phyloP scores from a whole-genome alignment of 2,888 invertebrate species.

The Drosophila eohydei region DNA sequence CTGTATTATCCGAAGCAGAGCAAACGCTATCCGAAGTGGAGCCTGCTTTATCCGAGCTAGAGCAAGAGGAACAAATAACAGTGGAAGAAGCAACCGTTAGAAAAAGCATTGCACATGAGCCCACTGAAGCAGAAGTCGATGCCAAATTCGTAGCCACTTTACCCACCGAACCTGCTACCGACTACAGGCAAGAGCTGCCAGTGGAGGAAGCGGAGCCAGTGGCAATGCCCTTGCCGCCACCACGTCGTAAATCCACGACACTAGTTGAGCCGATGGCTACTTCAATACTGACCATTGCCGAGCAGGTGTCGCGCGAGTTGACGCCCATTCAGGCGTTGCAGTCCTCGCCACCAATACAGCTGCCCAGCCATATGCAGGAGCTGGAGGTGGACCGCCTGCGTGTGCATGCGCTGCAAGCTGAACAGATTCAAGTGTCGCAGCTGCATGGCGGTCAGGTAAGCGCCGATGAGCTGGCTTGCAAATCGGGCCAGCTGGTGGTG shows the following conservation, averaged over 20 bases:
- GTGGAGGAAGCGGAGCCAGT: conserved; percentile 41
- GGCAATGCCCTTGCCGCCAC: conserved; percentile 72
- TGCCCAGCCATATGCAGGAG: conserved; percentile 86
- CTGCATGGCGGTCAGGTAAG: conserved; percentile 91
- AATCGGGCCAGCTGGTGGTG: conserved; percentile 88
- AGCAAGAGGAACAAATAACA: conserved; percentile 15
- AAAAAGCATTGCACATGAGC: conserved; percentile 53
- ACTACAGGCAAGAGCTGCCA: conserved; percentile 29
- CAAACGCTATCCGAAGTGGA: conserved; percentile 32
- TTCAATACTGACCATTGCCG: conserved; percentile 46
- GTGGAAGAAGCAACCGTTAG: conserved; percentile 34
- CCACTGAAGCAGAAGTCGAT: conserved; percentile 63
- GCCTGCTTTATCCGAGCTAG: background rate
- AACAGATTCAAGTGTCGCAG: conserved; percentile 92
- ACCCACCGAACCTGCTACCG: conserved; percentile 62
- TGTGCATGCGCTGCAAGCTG: conserved; percentile 92
- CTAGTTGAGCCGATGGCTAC: conserved; percentile 58
- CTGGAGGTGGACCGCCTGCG: conserved; percentile 92
- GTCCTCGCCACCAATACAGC: conserved; percentile 43
- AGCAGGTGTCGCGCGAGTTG: conserved; percentile 46
- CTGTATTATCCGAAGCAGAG: conserved; percentile 38
- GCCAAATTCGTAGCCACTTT: conserved; percentile 63
- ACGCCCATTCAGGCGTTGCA: conserved; percentile 54
- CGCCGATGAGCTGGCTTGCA: conserved; percentile 90
- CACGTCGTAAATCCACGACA: conserved; percentile 81